Conservation (phyloP, 2,888 invertebrate species). For the Minunthozetes semirufus region DNA sequence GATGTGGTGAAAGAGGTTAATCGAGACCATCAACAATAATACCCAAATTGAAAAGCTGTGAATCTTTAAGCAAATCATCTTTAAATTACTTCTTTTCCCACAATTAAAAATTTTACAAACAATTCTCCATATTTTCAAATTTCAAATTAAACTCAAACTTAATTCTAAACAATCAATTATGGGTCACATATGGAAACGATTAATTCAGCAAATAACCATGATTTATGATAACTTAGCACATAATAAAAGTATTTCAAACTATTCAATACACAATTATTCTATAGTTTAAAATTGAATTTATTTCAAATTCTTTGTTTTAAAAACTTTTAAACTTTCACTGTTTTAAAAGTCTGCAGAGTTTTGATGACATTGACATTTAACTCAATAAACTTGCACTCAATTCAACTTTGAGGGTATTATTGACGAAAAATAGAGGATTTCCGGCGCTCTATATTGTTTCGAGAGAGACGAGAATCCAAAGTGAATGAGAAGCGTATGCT, state of each 20-base stretch:
- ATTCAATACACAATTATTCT: too few species aligned
- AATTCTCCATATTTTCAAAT: not conserved
- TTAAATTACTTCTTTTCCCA: not conserved
- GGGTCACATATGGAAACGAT: constrained; percentile 13
- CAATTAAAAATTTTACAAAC: not conserved
- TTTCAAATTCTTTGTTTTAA: not conserved
- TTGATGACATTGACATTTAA: constrained; percentile 22
- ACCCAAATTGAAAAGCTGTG: not conserved
- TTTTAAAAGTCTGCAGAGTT: not conserved
- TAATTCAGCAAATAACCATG: not conserved
- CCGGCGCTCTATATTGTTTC: constrained; percentile 1
- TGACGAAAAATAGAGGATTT: not conserved
- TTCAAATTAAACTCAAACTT: not conserved
- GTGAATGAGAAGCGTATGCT: not conserved
- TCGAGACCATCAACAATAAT: not conserved
- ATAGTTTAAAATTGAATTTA: too few species aligned
- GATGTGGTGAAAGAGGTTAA: constrained; percentile 5
- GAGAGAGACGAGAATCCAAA: not conserved
- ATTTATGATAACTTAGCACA: not conserved
- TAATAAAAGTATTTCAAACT: not conserved
- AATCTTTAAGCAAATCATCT: not conserved
- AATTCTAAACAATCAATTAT: not conserved
- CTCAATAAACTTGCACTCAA: constrained; percentile 9
- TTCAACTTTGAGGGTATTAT: not conserved
- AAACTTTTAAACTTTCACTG: not conserved